These are phyloP conservation scores for Bellardia bayeri DNA, from an alignment of 2,888 invertebrate genomes.

Conservation along the genomic window DNA sequence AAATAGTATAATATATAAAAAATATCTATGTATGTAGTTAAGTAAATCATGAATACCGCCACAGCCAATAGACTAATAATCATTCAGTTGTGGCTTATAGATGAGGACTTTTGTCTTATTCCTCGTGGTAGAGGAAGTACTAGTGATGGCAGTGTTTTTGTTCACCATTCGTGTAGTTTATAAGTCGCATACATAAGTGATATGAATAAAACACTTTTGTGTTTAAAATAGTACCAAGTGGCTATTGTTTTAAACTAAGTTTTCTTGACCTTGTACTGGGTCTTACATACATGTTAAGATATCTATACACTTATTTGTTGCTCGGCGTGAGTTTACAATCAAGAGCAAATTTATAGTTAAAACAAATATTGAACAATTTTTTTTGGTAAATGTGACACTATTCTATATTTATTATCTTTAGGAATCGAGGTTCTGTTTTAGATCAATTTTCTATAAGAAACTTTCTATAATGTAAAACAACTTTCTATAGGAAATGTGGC, in stretches of 20 bases:
- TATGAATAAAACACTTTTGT: not conserved
- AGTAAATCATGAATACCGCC: not conserved
- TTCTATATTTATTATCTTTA: too few species aligned
- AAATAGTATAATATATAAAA: too few species aligned
- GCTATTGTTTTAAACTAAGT: not conserved
- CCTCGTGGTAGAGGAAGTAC: not conserved
- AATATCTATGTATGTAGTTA: not conserved
- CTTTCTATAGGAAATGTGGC: too few species aligned
- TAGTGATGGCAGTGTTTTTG: not conserved
- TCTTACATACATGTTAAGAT: not conserved
- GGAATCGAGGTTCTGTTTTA: too few species aligned
- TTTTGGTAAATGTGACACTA: too few species aligned
- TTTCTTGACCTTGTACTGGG: constrained; percentile 6
- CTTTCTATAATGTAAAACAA: too few species aligned
- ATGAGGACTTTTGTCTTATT: not conserved
- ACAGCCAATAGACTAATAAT: not conserved
- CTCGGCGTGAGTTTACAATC: too few species aligned
- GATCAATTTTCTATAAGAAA: too few species aligned
- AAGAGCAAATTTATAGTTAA: too few species aligned
- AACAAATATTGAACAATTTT: too few species aligned
- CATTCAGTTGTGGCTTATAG: not conserved
- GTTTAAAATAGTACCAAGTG: not conserved
- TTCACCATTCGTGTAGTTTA: not conserved
- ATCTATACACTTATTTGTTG: too few species aligned
- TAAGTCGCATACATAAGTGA: not conserved